Evolutionary conservation across 2,888 invertebrate genomes (phyloP).

Genomic region (Acanthoscelides obtectus): DNA sequence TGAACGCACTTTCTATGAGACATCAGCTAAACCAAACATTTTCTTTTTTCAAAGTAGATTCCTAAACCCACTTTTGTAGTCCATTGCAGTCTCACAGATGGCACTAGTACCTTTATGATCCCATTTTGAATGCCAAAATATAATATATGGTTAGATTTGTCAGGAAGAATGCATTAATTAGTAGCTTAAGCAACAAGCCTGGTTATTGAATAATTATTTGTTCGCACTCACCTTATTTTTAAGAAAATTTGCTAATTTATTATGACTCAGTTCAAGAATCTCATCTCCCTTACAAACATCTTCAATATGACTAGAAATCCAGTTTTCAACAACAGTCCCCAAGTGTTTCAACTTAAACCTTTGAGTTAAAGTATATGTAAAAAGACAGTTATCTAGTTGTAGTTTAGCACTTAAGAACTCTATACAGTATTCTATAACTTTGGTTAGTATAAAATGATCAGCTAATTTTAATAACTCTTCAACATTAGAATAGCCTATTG

Average conservation of each 20-base stretch:
- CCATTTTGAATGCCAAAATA: no score
- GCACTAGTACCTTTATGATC: no score
- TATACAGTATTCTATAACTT: constrained; percentile 59
- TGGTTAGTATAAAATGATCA: constrained; percentile 58
- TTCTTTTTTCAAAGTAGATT: no score
- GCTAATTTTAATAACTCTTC: constrained; percentile 58
- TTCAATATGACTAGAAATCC: constrained; percentile 51
- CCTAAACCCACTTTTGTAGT: no score
- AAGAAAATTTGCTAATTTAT: constrained; percentile 51
- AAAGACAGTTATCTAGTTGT: constrained; percentile 58
- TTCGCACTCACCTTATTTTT: constrained; percentile 48
- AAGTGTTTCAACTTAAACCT: constrained; percentile 56
- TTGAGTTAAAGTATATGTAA: constrained; percentile 56
- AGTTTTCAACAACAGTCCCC: constrained; percentile 53
- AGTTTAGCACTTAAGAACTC: constrained; percentile 60
- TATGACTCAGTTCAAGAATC: constrained; percentile 48
- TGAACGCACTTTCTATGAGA: no score
- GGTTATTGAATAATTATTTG: background rate
- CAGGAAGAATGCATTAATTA: no score
- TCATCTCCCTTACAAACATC: constrained; percentile 54
- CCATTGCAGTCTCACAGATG: no score
- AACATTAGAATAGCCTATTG: constrained; percentile 57
- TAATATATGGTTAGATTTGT: no score
- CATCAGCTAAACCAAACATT: no score
- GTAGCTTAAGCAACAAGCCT: background rate